Percentiles rank a stretch among this genome's conserved stretches.
These are phyloP conservation scores for Ammospiza nelsoni DNA, from an alignment of 2,113 vertebrate species.

Conservation along the genomic window DNA sequence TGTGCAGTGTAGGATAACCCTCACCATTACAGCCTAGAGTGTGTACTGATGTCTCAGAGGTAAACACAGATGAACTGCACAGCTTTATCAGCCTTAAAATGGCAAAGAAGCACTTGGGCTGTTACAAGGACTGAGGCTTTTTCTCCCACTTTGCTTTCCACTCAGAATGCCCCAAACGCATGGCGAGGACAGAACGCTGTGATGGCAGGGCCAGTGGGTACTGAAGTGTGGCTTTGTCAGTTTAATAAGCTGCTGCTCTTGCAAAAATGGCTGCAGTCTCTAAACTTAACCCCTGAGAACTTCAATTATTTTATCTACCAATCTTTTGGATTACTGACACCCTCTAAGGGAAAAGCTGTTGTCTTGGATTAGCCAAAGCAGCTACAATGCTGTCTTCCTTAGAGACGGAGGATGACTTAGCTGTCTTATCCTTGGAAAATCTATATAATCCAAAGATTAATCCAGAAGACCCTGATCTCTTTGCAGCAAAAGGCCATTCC, in stretches of 20 bases:
- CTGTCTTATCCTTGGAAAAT: slow-evolving; percentile 67
- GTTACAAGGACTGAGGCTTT: neutral
- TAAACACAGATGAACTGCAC: neutral
- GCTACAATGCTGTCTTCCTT: slow-evolving; percentile 47
- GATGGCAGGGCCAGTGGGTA: slow-evolving; percentile 23
- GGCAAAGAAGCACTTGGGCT: neutral
- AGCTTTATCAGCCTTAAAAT: neutral
- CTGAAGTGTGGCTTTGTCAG: slow-evolving; percentile 61
- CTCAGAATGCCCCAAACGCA: neutral
- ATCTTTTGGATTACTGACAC: slow-evolving; percentile 70
- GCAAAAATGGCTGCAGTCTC: slow-evolving; percentile 60
- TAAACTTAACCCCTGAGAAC: slow-evolving; percentile 68
- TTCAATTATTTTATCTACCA: slow-evolving; percentile 75
- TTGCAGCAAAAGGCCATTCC: slow-evolving; percentile 53
- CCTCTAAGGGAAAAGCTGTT: slow-evolving; percentile 69
- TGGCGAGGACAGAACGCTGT: neutral
- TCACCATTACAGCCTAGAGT: neutral
- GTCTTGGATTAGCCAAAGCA: slow-evolving; percentile 69
- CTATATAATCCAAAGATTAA: slow-evolving; percentile 64
- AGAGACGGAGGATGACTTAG: slow-evolving; percentile 59
- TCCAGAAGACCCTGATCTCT: slow-evolving; percentile 62
- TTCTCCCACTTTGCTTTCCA: neutral
- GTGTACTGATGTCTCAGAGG: neutral
- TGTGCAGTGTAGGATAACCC: neutral
- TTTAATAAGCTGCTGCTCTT: slow-evolving; percentile 61